These are phyloP conservation scores for Scortum barcoo DNA, from an alignment of 2,113 vertebrate species.

Conservation along the genomic window DNA sequence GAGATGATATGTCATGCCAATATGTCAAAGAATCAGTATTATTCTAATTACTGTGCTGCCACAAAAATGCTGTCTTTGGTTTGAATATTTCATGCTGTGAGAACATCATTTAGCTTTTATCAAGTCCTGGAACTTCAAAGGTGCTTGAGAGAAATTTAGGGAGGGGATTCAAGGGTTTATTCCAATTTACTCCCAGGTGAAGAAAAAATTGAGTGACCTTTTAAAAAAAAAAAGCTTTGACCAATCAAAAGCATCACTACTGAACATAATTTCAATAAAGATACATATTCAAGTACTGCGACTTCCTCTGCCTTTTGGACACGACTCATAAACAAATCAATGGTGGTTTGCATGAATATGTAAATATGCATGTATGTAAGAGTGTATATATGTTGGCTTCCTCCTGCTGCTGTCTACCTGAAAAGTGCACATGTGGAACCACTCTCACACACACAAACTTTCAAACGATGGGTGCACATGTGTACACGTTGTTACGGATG, in stretches of 20 bases:
- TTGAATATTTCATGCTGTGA: neutral
- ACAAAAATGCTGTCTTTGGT: neutral
- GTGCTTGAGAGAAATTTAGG: neutral
- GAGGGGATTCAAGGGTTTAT: neutral
- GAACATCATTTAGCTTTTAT: neutral
- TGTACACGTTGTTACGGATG: neutral
- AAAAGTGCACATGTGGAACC: neutral
- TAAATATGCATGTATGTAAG: conserved; percentile 1
- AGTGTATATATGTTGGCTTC: conserved; percentile 65
- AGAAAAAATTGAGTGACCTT: neutral
- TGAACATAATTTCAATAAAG: neutral
- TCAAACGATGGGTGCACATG: neutral
- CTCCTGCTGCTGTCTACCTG: conserved; percentile 42
- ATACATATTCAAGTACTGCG: neutral
- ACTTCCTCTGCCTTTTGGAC: neutral
- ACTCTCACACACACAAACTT: conserved; percentile 1
- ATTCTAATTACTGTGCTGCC: neutral
- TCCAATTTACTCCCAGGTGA: neutral
- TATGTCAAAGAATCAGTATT: too few species aligned
- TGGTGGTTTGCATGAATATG: neutral
- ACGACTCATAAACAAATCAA: neutral
- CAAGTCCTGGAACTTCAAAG: neutral
- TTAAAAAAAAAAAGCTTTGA: neutral
- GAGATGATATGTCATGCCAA: too few species aligned
- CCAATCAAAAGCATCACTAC: neutral